Evolutionary conservation across 2,888 invertebrate species (phyloP), one percentile per base, ranked within the genome.

Genomic region (Oscheius myriophilus): DNA sequence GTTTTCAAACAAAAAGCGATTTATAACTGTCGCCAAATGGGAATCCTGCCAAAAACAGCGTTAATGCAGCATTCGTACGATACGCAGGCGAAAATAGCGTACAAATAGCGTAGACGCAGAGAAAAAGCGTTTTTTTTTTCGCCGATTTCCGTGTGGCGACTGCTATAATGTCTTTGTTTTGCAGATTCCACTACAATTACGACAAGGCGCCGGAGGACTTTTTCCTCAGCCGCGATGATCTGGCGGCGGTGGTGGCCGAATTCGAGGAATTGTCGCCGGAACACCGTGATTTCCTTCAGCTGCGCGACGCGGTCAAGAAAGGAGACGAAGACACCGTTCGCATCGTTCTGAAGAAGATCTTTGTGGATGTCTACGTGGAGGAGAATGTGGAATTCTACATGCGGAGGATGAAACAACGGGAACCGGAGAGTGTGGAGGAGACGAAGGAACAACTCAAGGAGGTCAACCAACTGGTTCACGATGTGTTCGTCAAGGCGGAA

Each of bases 211-310:
- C 52, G 1, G 61, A 67, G 4, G 64, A 70, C n/a, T 80, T 74
- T 54, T 72, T 72, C 59, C 43, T 80, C 42, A 63, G 55, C 45
- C 61, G 59, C 12, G 59, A 70, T 21, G 70, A 80, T 18, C 71
- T 80, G 16, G 57, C 55, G 16, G n/a, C 51, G 0, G 68, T 78
- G 12, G 57, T 80, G 33, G 26, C 43, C 4, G 78, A 78, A 23
- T 78, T 76, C 58, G 70, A 69, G 1, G 69, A 70, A 1, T 64
- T 78, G 9, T 70, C 75, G 0, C 64, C 70, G 1, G 78, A 78
- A 25, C 58, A 69, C 45, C 63, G 75, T 18, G 49, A 33, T 16
- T 42, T 59, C 26, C 49, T 61, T 46, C 49, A 61, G 26, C 18
- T 61, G 4, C 26, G 39, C n/a, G 63, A 63, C 14, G 3, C 25